A percentile compares a stretch with the other conserved stretches of the same genome.
Conservation (phyloP, 2,888 invertebrate genomes). For the Tromatobia lineatoria region DNA sequence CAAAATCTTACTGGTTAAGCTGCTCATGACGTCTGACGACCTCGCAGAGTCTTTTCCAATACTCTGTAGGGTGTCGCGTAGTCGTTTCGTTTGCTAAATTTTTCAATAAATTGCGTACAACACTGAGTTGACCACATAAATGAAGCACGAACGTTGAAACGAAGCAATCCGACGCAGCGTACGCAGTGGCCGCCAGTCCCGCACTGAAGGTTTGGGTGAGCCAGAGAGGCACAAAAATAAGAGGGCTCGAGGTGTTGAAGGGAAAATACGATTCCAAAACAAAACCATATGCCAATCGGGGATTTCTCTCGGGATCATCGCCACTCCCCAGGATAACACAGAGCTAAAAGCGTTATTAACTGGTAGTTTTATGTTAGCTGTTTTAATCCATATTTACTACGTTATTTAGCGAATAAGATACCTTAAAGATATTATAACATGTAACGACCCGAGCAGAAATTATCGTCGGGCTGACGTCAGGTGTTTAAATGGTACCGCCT, state of each 20-base stretch:
- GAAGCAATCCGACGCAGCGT: slow-evolving; percentile 58
- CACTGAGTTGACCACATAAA: slow-evolving; percentile 63
- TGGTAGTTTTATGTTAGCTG: background rate
- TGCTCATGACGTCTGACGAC: slow-evolving; percentile 61
- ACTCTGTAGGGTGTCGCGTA: slow-evolving; percentile 15
- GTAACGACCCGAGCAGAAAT: too few relatives aligned
- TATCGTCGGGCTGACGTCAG: background rate
- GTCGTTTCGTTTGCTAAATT: slow-evolving; percentile 50
- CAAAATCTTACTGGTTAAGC: slow-evolving; percentile 51
- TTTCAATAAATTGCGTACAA: slow-evolving; percentile 51
- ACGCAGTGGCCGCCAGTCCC: slow-evolving; percentile 22
- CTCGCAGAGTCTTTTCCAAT: slow-evolving; percentile 30
- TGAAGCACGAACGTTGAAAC: slow-evolving; percentile 65
- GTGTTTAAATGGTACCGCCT: too few relatives aligned
- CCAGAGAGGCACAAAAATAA: slow-evolving; percentile 51
- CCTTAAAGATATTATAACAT: background rate
- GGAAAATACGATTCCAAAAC: slow-evolving; percentile 28
- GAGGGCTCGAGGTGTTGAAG: slow-evolving; percentile 9
- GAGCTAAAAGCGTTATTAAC: background rate
- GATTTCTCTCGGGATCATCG: background rate
- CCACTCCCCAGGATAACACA: background rate
- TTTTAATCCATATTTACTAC: background rate
- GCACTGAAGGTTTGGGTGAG: slow-evolving; percentile 51
- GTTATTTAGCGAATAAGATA: background rate
- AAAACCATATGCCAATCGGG: slow-evolving; percentile 18